phyloP scores from a whole-genome alignment of 2,797 vertebrate species.

The Pseudochirops cupreus region DNA sequence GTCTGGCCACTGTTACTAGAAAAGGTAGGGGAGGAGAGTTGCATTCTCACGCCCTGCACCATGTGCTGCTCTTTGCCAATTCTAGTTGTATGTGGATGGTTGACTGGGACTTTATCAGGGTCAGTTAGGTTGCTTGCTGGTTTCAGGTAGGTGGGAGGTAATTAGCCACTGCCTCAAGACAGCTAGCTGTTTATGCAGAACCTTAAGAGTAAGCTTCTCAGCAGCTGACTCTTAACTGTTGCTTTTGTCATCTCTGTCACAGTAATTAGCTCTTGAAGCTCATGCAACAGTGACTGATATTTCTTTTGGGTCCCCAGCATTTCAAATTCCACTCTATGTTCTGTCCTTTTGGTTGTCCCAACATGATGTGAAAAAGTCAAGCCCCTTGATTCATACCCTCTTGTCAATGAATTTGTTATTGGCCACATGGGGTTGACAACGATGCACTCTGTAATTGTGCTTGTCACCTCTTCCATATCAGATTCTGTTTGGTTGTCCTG shows the following conservation, averaged over 20 bases:
- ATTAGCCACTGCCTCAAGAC: constrained; percentile 93
- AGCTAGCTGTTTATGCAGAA: constrained; percentile 91
- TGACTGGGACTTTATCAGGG: constrained; percentile 91
- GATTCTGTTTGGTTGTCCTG: background rate
- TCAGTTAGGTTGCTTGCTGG: constrained; percentile 91
- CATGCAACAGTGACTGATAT: background rate
- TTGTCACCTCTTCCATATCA: background rate
- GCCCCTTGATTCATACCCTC: background rate
- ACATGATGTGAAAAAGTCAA: background rate
- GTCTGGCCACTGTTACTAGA: constrained; percentile 84
- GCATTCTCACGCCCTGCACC: constrained; percentile 66
- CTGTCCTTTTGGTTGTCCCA: background rate
- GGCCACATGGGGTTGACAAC: background rate
- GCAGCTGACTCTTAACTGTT: constrained; percentile 83
- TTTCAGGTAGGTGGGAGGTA: constrained; percentile 90
- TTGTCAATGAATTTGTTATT: background rate
- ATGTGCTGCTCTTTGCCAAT: constrained; percentile 84
- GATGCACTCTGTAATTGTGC: background rate
- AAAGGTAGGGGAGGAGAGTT: constrained; percentile 71
- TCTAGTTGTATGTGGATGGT: constrained; percentile 93
- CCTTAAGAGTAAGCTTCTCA: constrained; percentile 91
- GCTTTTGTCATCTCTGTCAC: background rate
- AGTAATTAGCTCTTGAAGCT: background rate
- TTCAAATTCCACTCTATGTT: background rate
- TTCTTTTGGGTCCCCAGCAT: background rate